Percentiles rank a stretch among this genome's conserved stretches.
Conservation (phyloP, 1,140 invertebrate species). For the Pogonognathellus flavescens region DNA sequence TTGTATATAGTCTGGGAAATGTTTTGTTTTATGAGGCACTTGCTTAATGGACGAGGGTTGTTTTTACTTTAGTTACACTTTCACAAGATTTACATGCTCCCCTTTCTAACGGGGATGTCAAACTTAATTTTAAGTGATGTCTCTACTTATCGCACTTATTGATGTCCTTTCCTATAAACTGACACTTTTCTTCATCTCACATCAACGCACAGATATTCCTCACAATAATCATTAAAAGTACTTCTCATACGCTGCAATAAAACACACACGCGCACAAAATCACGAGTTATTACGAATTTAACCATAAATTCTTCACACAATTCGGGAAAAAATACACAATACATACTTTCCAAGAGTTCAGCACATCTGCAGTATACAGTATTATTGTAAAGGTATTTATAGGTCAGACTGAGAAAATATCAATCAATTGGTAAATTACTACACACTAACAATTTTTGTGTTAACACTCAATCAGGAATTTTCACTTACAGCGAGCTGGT, state of each 20-base stretch:
- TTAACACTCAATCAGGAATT: slow-evolving; percentile 22
- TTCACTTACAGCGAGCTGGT: background rate
- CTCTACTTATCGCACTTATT: slow-evolving; percentile 40
- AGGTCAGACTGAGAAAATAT: background rate
- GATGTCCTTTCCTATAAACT: slow-evolving; percentile 14
- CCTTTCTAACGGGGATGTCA: slow-evolving; percentile 21
- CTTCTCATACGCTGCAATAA: background rate
- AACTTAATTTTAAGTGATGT: slow-evolving; percentile 46
- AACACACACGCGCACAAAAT: too few relatives aligned
- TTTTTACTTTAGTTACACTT: slow-evolving; percentile 12
- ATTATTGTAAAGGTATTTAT: too few relatives aligned
- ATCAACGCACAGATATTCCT: background rate
- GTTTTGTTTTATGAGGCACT: slow-evolving; percentile 45
- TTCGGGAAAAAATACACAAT: background rate
- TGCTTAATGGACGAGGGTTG: slow-evolving; percentile 43
- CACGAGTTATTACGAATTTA: too few relatives aligned
- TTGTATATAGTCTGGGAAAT: slow-evolving; percentile 12
- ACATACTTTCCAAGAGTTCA: too few relatives aligned
- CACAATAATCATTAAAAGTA: background rate
- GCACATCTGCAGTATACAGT: too few relatives aligned
- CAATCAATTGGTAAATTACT: too few relatives aligned
- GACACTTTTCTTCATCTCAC: slow-evolving; percentile 4
- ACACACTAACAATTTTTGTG: background rate
- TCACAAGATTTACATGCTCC: slow-evolving; percentile 30
- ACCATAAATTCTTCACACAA: background rate